Percentiles rank a stretch among this genome's conserved stretches.
Conservation (phyloP, 2,797 vertebrate species). For the Okamejei kenojei region DNA sequence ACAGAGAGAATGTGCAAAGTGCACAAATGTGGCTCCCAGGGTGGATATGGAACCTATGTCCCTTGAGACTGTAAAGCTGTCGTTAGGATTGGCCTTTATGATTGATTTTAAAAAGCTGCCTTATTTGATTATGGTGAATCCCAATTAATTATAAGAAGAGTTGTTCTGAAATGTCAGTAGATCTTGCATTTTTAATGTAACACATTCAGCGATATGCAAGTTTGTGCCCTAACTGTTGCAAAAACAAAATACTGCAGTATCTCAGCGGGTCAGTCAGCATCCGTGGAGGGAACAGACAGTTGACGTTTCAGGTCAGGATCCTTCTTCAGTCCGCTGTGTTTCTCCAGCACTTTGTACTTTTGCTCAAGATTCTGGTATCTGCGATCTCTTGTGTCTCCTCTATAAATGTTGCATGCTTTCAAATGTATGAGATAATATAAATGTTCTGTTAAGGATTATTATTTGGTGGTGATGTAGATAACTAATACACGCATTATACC, state of each 20-base stretch:
- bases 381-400: background rate
- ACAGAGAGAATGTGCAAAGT: too few species aligned
- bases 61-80: too few species aligned
- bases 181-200: background rate
- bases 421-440: constrained; percentile 9
- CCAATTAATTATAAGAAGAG: background rate
- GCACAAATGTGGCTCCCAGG: too few species aligned
- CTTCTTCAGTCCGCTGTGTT: too few species aligned
- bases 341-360: too few species aligned
- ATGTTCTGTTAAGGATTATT: background rate
- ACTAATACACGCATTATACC: too few species aligned
- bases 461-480: background rate
- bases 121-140: background rate
- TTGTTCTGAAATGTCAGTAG: background rate
- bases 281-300: too few species aligned
- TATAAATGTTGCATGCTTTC: background rate
- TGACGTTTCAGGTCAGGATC: too few species aligned
- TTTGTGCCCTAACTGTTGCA: background rate
- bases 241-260: background rate
- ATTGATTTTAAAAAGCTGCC: background rate
- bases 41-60: too few species aligned
- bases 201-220: background rate
- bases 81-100: background rate
- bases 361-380: too few species aligned
- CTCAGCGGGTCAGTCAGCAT: too few species aligned